Evolutionary conservation across 2,797 vertebrate genomes (phyloP).

Genomic region (Monodelphis domestica): DNA sequence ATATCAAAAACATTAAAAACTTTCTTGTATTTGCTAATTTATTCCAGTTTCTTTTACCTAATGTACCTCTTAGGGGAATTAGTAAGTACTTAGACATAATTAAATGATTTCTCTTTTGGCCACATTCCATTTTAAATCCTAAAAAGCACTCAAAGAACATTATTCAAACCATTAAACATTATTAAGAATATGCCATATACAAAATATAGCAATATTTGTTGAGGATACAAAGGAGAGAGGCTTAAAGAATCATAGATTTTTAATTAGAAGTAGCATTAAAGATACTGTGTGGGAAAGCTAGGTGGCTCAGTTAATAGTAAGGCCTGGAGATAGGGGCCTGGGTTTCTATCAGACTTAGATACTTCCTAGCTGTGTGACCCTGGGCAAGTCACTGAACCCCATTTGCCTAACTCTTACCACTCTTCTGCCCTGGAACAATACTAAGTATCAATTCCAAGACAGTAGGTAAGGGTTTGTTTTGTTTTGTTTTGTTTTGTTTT

Average conservation of each 20-base stretch:
- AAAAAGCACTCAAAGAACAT: slow-evolving; percentile 31
- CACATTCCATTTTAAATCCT: slow-evolving; percentile 16
- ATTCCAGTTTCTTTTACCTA: slow-evolving; percentile 31
- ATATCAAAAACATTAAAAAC: slow-evolving; percentile 6
- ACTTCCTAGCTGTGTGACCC: too few species aligned
- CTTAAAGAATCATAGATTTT: not conserved
- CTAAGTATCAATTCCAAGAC: too few species aligned
- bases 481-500: too few species aligned
- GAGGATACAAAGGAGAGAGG: not conserved
- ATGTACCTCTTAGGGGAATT: slow-evolving; percentile 13
- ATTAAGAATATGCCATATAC: not conserved
- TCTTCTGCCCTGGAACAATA: too few species aligned
- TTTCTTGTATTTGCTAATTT: slow-evolving; percentile 18
- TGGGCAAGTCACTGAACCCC: too few species aligned
- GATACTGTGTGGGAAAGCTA: too few species aligned
- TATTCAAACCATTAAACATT: not conserved
- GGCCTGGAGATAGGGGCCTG: too few species aligned
- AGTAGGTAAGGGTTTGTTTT: too few species aligned
- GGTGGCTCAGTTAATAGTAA: too few species aligned
- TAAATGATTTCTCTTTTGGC: slow-evolving; percentile 26
- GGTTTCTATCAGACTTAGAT: too few species aligned
- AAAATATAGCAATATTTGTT: not conserved
- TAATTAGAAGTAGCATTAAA: not conserved
- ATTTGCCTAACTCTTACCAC: too few species aligned
- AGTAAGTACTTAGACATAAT: slow-evolving; percentile 23